Percentiles rank a stretch among this genome's conserved stretches.
phyloP scores from a whole-genome alignment of 1,140 invertebrate species.

The Conus ventricosus region DNA sequence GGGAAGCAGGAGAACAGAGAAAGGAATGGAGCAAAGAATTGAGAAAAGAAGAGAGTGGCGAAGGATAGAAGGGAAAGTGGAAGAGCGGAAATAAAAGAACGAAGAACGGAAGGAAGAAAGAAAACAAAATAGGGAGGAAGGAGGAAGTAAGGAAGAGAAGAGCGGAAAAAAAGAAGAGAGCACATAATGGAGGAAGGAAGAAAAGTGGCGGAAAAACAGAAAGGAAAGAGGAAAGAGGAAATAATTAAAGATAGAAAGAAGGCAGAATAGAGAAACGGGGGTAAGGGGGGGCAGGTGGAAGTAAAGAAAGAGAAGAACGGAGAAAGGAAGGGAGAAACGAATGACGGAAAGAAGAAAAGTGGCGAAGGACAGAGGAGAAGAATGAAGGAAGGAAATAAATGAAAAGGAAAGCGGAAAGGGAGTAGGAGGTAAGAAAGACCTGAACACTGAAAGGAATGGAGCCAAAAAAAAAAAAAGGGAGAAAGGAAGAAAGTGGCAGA shows the following conservation, averaged over 20 bases:
- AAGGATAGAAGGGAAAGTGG: no score
- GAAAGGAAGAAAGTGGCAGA: neutral
- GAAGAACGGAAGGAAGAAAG: no score
- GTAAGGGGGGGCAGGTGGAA: no score
- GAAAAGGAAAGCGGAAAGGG: neutral
- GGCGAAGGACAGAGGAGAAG: neutral
- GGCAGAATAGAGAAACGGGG: neutral
- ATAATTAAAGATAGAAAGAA: neutral
- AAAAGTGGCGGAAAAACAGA: neutral
- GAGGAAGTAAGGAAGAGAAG: no score
- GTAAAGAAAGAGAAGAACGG: neutral
- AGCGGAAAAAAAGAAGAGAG: neutral
- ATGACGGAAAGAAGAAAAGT: neutral
- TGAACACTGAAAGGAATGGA: no score
- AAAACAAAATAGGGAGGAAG: no score
- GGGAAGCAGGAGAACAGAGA: no score
- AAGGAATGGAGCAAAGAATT: no score
- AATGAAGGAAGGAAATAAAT: neutral
- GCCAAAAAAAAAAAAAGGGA: neutral
- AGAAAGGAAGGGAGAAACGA: neutral
- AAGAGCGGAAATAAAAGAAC: no score
- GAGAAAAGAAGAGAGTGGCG: no score
- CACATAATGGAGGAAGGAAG: neutral
- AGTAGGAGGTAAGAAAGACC: neutral
- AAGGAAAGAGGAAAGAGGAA: neutral